These are phyloP conservation scores for Rhinogobius similis DNA, from an alignment of 2,113 vertebrate species.

Conservation along the genomic window DNA sequence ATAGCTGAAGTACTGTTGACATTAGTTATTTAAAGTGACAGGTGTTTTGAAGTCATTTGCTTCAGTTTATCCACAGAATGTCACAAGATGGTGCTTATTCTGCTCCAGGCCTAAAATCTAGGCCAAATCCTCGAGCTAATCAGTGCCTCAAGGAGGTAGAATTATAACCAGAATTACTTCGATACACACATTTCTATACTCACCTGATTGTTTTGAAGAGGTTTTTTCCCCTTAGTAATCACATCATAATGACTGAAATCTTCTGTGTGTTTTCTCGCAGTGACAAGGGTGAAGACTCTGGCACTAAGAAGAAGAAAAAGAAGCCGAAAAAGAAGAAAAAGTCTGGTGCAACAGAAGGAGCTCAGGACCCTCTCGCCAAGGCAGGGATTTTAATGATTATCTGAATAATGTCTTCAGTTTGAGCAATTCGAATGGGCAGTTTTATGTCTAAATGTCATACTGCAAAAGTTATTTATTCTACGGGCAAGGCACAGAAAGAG, in stretches of 20 bases:
- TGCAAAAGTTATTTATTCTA: too few species aligned
- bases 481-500: too few species aligned
- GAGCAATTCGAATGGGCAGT: too few species aligned
- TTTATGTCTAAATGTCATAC: too few species aligned
- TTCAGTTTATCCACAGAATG: not conserved
- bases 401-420: not conserved
- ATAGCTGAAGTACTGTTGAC: too few species aligned
- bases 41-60: not conserved
- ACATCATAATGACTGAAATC: conserved; percentile 11
- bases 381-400: conserved; percentile 55
- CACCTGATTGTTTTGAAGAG: not conserved
- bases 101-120: not conserved
- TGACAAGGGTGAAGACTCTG: conserved; percentile 88
- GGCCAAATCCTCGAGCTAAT: not conserved
- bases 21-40: too few species aligned
- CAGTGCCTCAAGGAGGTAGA: not conserved
- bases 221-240: not conserved
- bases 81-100: not conserved
- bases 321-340: conserved; percentile 97
- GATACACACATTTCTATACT: not conserved
- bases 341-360: conserved; percentile 81
- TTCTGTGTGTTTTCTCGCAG: conserved; percentile 65
- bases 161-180: not conserved
- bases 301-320: conserved; percentile 98
- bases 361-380: conserved; percentile 87